phyloP scores from a whole-genome alignment of 2,888 invertebrate species.

The Patella depressa region DNA sequence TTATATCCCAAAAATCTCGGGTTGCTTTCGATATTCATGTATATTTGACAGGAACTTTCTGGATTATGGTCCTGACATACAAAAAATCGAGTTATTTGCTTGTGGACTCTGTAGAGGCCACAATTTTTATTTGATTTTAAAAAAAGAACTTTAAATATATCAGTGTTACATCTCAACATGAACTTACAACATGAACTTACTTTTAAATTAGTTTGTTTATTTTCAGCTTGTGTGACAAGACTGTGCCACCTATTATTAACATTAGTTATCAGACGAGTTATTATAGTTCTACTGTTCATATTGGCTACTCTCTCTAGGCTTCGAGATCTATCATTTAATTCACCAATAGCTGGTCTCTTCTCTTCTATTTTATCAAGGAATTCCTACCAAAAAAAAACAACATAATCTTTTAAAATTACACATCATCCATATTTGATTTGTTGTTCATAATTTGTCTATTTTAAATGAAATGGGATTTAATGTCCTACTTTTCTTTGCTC shows the following conservation, averaged over 20 bases:
- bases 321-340: slow-evolving; percentile 84
- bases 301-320: slow-evolving; percentile 81
- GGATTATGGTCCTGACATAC: no score
- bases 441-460: no score
- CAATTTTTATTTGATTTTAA: no score
- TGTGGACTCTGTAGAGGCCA: no score
- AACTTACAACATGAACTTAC: slow-evolving; percentile 36
- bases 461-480: no score
- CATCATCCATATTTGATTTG: not conserved
- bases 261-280: slow-evolving; percentile 46
- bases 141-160: no score
- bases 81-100: no score
- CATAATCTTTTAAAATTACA: slow-evolving; percentile 2
- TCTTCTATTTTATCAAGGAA: slow-evolving; percentile 73
- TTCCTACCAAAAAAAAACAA: slow-evolving; percentile 40
- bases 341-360: slow-evolving; percentile 84
- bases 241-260: slow-evolving; percentile 57
- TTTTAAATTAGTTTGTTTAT: slow-evolving; percentile 53
- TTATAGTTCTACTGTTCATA: slow-evolving; percentile 69
- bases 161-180: no score
- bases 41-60: no score
- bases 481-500: no score
- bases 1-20: no score
- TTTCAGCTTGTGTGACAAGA: slow-evolving; percentile 49
- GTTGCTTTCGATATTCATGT: no score